These are phyloP conservation scores for Xerus rutilus DNA, from an alignment of 2,797 vertebrate species.

Conservation along the genomic window DNA sequence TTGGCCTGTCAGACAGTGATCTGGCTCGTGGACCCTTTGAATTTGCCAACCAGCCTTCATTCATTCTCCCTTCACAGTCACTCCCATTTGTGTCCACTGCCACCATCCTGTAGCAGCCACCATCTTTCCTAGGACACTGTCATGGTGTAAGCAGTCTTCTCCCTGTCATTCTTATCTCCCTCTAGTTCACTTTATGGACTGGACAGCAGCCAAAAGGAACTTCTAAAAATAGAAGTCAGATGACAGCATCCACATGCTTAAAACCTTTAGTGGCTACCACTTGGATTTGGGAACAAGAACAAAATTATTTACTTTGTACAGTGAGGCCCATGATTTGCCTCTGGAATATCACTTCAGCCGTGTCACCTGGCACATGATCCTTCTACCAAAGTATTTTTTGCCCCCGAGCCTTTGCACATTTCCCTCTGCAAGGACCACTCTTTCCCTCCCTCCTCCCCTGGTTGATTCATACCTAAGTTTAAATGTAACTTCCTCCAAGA, in stretches of 20 bases:
- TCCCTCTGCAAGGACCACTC: neutral
- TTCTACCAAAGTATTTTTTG: neutral
- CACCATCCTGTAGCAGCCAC: neutral
- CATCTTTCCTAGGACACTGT: neutral
- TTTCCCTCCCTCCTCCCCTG: neutral
- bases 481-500: neutral
- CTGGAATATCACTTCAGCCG: neutral
- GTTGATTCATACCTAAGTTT: neutral
- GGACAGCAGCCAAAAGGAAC: neutral
- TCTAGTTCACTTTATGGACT: neutral
- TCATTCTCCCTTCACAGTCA: neutral
- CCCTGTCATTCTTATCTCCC: neutral
- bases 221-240: conserved; percentile 10
- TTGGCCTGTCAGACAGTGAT: neutral
- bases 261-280: neutral
- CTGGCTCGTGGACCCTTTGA: neutral
- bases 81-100: neutral
- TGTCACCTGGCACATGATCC: neutral
- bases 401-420: neutral
- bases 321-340: neutral
- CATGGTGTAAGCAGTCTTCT: neutral
- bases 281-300: neutral
- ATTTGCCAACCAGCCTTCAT: neutral
- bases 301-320: neutral
- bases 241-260: neutral